Base-by-base conservation (phyloP, 1,140 invertebrate genomes). In the Aphelenchoides avenae region DNA sequence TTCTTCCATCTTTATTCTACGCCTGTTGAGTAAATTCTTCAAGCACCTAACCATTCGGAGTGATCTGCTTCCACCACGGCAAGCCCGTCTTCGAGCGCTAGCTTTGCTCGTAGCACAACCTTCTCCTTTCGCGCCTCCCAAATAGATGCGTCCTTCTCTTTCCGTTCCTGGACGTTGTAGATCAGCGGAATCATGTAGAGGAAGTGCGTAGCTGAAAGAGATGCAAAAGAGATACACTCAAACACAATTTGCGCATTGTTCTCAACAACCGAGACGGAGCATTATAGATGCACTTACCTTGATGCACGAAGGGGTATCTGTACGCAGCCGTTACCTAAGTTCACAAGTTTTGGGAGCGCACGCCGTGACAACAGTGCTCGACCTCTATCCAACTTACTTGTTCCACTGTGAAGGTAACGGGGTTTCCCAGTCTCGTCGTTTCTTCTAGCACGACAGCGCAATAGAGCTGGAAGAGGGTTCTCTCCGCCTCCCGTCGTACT, bases 401-500 rank as follows among this genome's bases (percentile, higher is more conserved):
- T n/a, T n/a, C n/a, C n/a, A n/a, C n/a, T n/a, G n/a, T n/a, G n/a
- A n/a, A n/a, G n/a, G n/a, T n/a, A n/a, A n/a, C n/a, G n/a, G n/a
- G n/a, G n/a, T n/a, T n/a, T n/a, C n/a, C n/a, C 15, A 43, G 7
- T 36, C 34, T 18, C 18, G 13, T 36, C 34, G 18, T 43, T 43
- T 15, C 7, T 43, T 15, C 9, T 7, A 15, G 7, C 7, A 43
- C 18, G 18, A 15, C 7, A 7, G 7, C 30, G 18, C 15, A 7
- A 15, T 43, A 43, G 41, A 7, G 7, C 9, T 6, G 9, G 30
- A 43, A 43, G 41, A 43, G 9, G 30, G 18, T 43, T 43, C 30
- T 15, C 26, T 54, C 52, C 7, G 33, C 52, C 33, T 54, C 51
- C 11, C 37, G 6, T 13, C 52, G 13, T 6, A 54, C 24, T 27